A percentile compares a stretch with the other conserved stretches of the same genome.
Evolutionary conservation across 1,140 invertebrate species (phyloP).

Genomic region (Magallana gigas): DNA sequence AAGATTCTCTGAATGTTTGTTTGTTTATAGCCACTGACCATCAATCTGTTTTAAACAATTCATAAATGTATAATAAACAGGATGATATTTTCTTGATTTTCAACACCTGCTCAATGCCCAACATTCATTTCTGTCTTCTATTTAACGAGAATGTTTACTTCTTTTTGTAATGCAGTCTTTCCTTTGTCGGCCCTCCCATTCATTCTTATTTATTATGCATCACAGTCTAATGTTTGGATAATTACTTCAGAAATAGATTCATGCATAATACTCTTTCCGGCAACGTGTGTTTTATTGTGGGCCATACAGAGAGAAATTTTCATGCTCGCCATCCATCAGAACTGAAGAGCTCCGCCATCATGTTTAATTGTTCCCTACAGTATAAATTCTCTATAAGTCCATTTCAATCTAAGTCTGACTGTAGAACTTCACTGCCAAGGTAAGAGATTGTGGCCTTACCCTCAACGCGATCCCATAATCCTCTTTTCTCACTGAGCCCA

Average conservation of each 20-base stretch:
- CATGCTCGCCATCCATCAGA: background rate
- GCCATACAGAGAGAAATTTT: background rate
- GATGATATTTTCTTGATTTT: background rate
- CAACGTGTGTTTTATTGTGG: slow-evolving; percentile 2
- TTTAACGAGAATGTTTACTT: background rate
- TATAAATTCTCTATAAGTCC: background rate
- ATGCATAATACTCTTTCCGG: background rate
- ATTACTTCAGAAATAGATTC: slow-evolving; percentile 32
- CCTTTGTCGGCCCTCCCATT: slow-evolving; percentile 10
- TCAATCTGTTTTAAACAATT: too few relatives aligned
- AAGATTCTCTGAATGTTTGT: too few relatives aligned
- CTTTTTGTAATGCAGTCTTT: background rate
- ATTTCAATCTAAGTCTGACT: background rate
- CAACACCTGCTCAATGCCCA: background rate
- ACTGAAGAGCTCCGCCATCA: background rate
- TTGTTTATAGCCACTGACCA: too few relatives aligned
- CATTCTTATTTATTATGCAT: slow-evolving; percentile 9
- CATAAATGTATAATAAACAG: too few relatives aligned
- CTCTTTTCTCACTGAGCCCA: too few relatives aligned
- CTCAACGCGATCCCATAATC: too few relatives aligned
- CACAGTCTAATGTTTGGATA: background rate
- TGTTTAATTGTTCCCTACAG: background rate
- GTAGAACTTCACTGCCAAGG: background rate
- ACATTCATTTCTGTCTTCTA: background rate
- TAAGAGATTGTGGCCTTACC: background rate